Evolutionary conservation across 2,797 vertebrate genomes (phyloP).

Genomic region (Phylloscopus collybita): DNA sequence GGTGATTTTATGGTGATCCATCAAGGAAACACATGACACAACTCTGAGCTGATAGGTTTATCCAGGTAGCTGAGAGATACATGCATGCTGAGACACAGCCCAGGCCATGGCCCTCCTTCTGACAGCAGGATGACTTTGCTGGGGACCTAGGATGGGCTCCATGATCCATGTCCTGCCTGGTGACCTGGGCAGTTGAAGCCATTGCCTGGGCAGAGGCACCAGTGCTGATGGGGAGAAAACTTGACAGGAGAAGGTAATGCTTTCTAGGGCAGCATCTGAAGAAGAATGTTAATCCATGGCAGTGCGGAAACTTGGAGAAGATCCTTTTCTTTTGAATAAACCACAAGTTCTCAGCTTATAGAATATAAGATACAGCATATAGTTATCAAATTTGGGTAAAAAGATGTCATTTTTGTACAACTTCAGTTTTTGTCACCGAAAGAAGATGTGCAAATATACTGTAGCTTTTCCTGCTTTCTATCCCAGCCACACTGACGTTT

Average conservation of each 20-base stretch:
- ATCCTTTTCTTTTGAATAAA: background rate
- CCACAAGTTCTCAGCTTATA: background rate
- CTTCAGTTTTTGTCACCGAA: background rate
- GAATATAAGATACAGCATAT: background rate
- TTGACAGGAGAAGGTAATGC: background rate
- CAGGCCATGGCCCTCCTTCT: rapidly evolving
- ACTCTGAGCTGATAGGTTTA: background rate
- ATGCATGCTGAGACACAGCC: background rate
- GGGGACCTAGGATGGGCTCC: background rate
- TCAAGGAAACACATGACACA: background rate
- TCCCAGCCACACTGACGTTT: background rate
- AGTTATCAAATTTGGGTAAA: background rate
- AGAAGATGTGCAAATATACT: background rate
- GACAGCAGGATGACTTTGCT: background rate
- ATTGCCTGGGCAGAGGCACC: background rate
- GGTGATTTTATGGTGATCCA: background rate
- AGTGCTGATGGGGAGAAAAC: background rate
- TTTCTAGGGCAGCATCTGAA: background rate
- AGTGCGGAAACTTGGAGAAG: background rate
- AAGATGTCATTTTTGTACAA: background rate
- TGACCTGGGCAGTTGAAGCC: background rate
- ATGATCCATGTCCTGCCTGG: background rate
- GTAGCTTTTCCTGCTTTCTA: background rate
- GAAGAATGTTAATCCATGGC: background rate
- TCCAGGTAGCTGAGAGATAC: background rate